Percentiles rank a stretch among this genome's conserved stretches.
phyloP scores from a whole-genome alignment of 2,797 vertebrate species.

The Scolopax bukidnonensis region DNA sequence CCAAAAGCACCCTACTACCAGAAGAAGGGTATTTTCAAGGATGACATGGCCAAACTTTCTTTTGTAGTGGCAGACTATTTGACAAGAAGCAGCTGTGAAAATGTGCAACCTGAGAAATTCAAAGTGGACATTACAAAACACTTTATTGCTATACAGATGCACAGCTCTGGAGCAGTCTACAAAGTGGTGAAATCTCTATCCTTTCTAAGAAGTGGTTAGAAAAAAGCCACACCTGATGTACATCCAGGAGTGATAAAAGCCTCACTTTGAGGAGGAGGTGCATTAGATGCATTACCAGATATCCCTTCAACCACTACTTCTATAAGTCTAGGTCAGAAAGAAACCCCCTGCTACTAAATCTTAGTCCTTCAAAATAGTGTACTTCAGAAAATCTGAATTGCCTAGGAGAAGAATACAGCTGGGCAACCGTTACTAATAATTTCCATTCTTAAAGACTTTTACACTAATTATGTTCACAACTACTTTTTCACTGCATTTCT shows the following conservation, averaged over 20 bases:
- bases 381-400: not conserved
- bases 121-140: not conserved
- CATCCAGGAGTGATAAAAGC: not conserved
- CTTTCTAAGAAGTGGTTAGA: not conserved
- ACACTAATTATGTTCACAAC: not conserved
- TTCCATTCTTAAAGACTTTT: not conserved
- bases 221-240: not conserved
- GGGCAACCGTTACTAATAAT: not conserved
- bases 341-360: fast-evolving
- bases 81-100: not conserved
- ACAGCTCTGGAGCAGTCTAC: not conserved
- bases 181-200: not conserved
- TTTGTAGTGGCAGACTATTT: not conserved
- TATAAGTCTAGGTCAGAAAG: not conserved
- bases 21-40: not conserved
- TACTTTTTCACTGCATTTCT: not conserved
- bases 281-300: not conserved
- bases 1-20: not conserved
- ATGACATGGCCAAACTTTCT: not conserved
- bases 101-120: not conserved
- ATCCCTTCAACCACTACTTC: not conserved
- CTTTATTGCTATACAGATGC: not conserved
- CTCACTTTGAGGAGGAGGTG: not conserved
- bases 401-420: not conserved
- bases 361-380: not conserved